A percentile compares a stretch with the other conserved stretches of the same genome.
These are phyloP conservation scores for Nephila pilipes DNA, from an alignment of 1,140 invertebrate genomes.

Conservation along the genomic window DNA sequence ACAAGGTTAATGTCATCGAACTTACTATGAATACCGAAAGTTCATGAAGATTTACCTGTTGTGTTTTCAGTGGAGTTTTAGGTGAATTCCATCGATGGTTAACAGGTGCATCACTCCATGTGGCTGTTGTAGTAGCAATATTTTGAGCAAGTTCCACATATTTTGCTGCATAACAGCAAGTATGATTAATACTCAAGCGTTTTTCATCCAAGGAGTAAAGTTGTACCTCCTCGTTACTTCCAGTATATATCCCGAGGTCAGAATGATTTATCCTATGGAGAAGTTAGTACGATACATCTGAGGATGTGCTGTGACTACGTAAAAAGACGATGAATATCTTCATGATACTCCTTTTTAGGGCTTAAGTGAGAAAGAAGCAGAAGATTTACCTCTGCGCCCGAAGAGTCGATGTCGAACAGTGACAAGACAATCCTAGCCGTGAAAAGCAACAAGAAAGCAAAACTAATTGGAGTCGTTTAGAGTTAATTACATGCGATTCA, in stretches of 20 bases:
- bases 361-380: not conserved
- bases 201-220: slow-evolving; percentile 27
- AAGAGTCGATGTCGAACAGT: slow-evolving; percentile 31
- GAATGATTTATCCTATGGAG: slow-evolving; percentile 36
- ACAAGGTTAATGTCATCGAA: too few species aligned
- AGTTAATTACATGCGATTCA: slow-evolving; percentile 70
- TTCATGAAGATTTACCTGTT: too few species aligned
- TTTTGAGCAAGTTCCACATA: not conserved
- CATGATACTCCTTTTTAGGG: not conserved
- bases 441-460: slow-evolving; percentile 53
- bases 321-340: slow-evolving; percentile 29
- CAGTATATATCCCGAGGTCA: slow-evolving; percentile 28
- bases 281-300: not conserved
- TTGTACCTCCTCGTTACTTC: slow-evolving; percentile 3
- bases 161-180: not conserved
- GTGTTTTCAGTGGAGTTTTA: not conserved
- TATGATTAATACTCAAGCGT: slow-evolving; percentile 8
- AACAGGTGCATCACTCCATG: not conserved
- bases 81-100: not conserved
- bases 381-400: slow-evolving; percentile 14
- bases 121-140: not conserved
- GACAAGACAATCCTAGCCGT: slow-evolving; percentile 48
- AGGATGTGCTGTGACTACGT: slow-evolving; percentile 47
- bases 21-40: too few species aligned
- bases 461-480: slow-evolving; percentile 62